Conservation (phyloP, 2,113 vertebrate genomes). For the Gymnocephalus cernua region DNA sequence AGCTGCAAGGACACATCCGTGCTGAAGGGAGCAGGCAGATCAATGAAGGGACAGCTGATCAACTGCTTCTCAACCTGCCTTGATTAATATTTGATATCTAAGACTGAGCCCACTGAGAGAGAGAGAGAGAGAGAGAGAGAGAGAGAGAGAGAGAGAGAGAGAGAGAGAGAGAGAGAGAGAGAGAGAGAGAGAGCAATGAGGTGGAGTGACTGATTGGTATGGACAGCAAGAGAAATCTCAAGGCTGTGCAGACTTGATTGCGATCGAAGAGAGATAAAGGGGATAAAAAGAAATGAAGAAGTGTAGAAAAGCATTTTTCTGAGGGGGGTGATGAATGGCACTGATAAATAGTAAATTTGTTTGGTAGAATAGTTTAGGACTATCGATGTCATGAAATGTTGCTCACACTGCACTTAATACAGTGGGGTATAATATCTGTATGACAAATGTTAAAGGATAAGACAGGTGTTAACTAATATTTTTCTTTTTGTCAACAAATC, state of each 20-base stretch:
- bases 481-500: conserved; percentile 10
- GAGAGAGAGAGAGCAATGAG: conserved; percentile 8
- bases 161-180: conserved; percentile 4
- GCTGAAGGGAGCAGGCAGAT: conserved; percentile 30
- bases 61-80: conserved; percentile 55
- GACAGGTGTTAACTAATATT: neutral
- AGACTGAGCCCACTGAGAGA: conserved; percentile 40
- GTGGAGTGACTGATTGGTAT: conserved; percentile 46
- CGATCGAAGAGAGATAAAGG: conserved; percentile 47
- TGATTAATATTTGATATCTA: conserved; percentile 74
- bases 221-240: conserved; percentile 43
- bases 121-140: conserved; percentile 1
- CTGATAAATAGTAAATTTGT: conserved; percentile 51
- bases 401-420: neutral
- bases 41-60: conserved; percentile 61
- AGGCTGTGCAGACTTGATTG: conserved; percentile 46
- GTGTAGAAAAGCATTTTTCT: conserved; percentile 45
- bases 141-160: conserved; percentile 4
- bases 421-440: neutral
- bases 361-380: conserved; percentile 36
- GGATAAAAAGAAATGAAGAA: conserved; percentile 55
- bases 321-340: conserved; percentile 32
- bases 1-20: conserved; percentile 24
- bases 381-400: conserved; percentile 34
- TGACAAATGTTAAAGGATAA: conserved; percentile 31